Percentiles rank a stretch among this genome's conserved stretches.
These are phyloP conservation scores for Clitarchus hookeri DNA, from an alignment of 2,888 invertebrate genomes.

Conservation along the genomic window DNA sequence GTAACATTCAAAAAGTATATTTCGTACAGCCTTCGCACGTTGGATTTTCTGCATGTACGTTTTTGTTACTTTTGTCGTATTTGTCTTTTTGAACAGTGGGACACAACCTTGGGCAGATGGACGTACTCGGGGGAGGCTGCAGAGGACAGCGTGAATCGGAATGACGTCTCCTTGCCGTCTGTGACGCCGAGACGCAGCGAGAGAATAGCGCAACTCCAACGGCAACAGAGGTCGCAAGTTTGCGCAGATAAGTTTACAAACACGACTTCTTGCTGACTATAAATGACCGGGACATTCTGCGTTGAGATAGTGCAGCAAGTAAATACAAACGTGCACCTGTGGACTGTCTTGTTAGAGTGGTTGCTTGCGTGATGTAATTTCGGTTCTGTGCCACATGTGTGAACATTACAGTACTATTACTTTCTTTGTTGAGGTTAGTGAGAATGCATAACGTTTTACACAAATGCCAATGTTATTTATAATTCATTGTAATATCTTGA, in stretches of 20 bases:
- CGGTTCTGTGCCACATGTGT: neutral
- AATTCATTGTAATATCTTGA: conserved; percentile 7
- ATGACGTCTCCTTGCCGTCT: neutral
- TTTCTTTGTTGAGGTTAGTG: neutral
- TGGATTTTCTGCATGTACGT: no score
- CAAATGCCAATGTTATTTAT: neutral
- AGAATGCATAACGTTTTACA: neutral
- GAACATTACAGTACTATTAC: neutral
- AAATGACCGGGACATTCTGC: no score
- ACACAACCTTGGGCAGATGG: conserved; percentile 52
- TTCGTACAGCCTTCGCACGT: no score
- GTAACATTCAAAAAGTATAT: no score
- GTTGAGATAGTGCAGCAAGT: neutral
- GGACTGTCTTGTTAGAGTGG: neutral
- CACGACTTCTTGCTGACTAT: neutral
- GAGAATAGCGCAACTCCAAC: conserved; percentile 47
- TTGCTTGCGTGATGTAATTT: neutral
- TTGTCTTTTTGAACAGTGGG: conserved; percentile 50
- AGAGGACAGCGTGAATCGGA: neutral
- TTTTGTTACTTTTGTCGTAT: no score
- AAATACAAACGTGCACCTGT: neutral
- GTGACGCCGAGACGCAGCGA: conserved; percentile 48
- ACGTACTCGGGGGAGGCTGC: conserved; percentile 46
- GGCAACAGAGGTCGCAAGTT: conserved; percentile 40
- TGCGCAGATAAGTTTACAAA: conserved; percentile 10